phyloP scores from a whole-genome alignment of 2,797 vertebrate species.

The Salarias fasciatus region DNA sequence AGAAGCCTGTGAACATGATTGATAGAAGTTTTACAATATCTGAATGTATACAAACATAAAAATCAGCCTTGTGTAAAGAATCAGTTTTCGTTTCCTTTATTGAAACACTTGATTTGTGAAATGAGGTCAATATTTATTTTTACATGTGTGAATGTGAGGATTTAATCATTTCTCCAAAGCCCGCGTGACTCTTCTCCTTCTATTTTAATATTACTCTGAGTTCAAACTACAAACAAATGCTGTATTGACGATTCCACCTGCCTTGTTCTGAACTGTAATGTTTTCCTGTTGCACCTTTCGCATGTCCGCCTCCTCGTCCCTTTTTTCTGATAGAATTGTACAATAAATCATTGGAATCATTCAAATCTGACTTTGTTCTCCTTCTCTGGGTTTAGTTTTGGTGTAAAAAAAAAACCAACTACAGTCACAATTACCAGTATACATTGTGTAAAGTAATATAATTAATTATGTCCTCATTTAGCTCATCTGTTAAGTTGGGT shows the following conservation, averaged over 20 bases:
- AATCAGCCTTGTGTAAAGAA: constrained; percentile 29
- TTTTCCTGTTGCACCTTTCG: constrained; percentile 44
- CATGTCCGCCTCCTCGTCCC: constrained; percentile 40
- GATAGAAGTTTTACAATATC: constrained; percentile 40
- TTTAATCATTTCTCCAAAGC: constrained; percentile 11
- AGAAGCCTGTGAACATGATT: constrained; percentile 38
- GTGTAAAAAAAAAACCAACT: neutral
- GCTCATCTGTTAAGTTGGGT: no score
- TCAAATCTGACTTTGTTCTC: neutral
- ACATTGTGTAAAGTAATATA: no score
- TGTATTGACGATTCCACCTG: constrained; percentile 30
- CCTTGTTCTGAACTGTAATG: constrained; percentile 29
- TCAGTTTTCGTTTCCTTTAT: constrained; percentile 25
- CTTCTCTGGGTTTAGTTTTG: constrained; percentile 19
- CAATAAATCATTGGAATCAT: constrained; percentile 49
- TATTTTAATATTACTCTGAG: constrained; percentile 34
- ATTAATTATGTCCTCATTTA: no score
- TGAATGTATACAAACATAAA: constrained; percentile 45
- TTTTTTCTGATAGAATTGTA: constrained; percentile 25
- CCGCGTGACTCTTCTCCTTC: constrained; percentile 18
- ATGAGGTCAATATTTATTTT: constrained; percentile 65
- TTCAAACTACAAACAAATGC: constrained; percentile 29
- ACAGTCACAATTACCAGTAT: no score
- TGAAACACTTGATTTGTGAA: constrained; percentile 50
- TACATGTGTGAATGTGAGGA: constrained; percentile 25